phyloP scores from a whole-genome alignment of 2,888 invertebrate species.

The Diaperis boleti region DNA sequence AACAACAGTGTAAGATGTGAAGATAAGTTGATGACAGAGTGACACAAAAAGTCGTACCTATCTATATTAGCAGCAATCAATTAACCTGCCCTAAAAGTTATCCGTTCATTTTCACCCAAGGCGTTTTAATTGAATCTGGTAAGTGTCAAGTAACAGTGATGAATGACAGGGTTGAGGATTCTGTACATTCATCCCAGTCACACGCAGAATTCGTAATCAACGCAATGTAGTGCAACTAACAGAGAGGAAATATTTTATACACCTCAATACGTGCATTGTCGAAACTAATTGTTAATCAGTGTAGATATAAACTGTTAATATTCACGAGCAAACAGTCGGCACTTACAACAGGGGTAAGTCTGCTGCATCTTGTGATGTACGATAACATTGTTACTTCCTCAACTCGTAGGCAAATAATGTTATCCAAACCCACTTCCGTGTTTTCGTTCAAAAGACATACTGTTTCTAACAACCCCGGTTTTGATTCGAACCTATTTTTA shows the following conservation, averaged over 20 bases:
- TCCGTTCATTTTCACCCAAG: background rate
- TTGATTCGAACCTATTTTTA: too few relatives aligned
- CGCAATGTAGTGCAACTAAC: slow-evolving; percentile 7
- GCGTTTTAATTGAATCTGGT: slow-evolving; percentile 27
- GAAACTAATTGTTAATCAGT: slow-evolving; percentile 39
- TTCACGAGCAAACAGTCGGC: slow-evolving; percentile 34
- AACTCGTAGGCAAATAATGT: slow-evolving; percentile 35
- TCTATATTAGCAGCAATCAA: background rate
- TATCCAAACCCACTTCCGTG: slow-evolving; percentile 31
- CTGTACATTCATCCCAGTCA: slow-evolving; percentile 13
- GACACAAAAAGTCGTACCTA: slow-evolving; percentile 9
- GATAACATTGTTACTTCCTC: slow-evolving; percentile 38
- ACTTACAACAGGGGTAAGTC: slow-evolving; percentile 29
- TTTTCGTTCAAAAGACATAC: slow-evolving; percentile 10
- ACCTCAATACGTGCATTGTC: slow-evolving; percentile 19
- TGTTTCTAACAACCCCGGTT: background rate
- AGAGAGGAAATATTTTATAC: slow-evolving; percentile 10
- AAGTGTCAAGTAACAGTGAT: slow-evolving; percentile 26
- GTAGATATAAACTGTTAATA: too few relatives aligned
- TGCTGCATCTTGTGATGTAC: slow-evolving; percentile 39
- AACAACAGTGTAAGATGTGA: slow-evolving; percentile 10
- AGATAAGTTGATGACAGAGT: slow-evolving; percentile 12
- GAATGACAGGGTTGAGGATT: slow-evolving; percentile 14
- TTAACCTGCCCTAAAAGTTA: slow-evolving; percentile 13
- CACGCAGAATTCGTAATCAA: slow-evolving; percentile 14